phyloP scores from a whole-genome alignment of 2,113 vertebrate genomes.

The Indicator indicator region DNA sequence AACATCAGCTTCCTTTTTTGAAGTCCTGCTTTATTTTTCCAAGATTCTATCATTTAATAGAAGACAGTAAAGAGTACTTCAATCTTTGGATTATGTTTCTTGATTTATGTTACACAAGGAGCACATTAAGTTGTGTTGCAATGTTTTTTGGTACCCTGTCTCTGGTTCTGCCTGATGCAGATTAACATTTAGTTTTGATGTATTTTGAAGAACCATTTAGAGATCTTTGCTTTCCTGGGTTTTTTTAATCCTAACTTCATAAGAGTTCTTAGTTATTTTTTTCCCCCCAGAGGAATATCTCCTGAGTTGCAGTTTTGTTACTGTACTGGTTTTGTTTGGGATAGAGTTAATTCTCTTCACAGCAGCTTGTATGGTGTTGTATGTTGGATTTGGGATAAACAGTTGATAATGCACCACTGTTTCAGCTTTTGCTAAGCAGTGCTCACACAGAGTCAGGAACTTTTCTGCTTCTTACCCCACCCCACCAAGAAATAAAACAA shows the following conservation, averaged over 20 bases:
- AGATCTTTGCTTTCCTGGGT: neutral
- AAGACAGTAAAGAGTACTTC: conserved; percentile 1
- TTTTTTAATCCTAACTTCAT: neutral
- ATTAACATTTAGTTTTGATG: conserved; percentile 3
- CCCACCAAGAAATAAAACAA: accelerated
- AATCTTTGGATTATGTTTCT: conserved; percentile 27
- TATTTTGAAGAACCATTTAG: neutral
- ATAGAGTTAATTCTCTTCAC: neutral
- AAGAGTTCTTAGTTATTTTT: neutral
- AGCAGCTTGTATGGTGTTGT: neutral
- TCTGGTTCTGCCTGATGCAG: neutral
- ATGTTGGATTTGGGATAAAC: neutral
- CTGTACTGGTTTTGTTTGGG: neutral
- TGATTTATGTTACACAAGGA: neutral
- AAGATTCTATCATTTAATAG: conserved; percentile 17
- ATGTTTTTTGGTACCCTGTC: neutral
- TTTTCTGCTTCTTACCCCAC: neutral
- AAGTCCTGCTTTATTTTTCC: conserved; percentile 13
- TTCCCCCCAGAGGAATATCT: neutral
- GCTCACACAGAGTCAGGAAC: neutral
- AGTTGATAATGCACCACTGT: neutral
- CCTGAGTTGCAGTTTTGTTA: neutral
- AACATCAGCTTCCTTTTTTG: neutral
- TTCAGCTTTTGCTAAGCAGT: neutral
- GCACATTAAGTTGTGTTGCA: neutral